Conservation (phyloP, 2,113 vertebrate genomes). For the Cebidichthys violaceus region DNA sequence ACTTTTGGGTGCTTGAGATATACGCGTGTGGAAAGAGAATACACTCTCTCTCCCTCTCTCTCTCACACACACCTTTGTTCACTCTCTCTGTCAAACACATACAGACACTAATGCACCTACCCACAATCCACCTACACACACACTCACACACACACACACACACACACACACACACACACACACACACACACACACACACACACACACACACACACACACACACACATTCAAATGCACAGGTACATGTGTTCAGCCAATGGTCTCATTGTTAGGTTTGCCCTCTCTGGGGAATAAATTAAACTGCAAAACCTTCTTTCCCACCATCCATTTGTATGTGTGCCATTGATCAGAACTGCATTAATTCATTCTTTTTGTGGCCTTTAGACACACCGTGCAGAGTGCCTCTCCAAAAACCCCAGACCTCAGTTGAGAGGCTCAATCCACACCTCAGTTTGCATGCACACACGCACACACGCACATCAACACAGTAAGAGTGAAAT, state of each 20-base stretch:
- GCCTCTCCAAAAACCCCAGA: constrained; percentile 60
- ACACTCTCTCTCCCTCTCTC: constrained; percentile 8
- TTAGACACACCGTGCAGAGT: constrained; percentile 56
- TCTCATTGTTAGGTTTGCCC: constrained; percentile 46
- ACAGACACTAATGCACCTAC: constrained; percentile 36
- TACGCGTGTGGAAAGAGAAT: constrained; percentile 23
- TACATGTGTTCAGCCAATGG: constrained; percentile 35
- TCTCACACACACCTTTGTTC: neutral
- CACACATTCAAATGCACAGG: neutral
- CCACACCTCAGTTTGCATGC: constrained; percentile 43
- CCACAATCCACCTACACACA: constrained; percentile 40
- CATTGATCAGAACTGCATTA: constrained; percentile 69
- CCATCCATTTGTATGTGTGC: constrained; percentile 25
- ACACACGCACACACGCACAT: neutral
- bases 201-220: neutral
- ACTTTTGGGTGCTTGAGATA: constrained; percentile 56
- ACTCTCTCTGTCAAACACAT: neutral
- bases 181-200: neutral
- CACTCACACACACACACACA: neutral
- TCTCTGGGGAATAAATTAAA: constrained; percentile 69
- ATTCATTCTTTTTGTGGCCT: constrained; percentile 70
- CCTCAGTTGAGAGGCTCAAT: constrained; percentile 58
- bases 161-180: neutral
- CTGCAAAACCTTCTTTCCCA: constrained; percentile 39
- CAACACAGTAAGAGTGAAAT: constrained; percentile 20